Base-by-base conservation (phyloP, 2,888 invertebrate genomes). In the Steinernema carpocapsae region DNA sequence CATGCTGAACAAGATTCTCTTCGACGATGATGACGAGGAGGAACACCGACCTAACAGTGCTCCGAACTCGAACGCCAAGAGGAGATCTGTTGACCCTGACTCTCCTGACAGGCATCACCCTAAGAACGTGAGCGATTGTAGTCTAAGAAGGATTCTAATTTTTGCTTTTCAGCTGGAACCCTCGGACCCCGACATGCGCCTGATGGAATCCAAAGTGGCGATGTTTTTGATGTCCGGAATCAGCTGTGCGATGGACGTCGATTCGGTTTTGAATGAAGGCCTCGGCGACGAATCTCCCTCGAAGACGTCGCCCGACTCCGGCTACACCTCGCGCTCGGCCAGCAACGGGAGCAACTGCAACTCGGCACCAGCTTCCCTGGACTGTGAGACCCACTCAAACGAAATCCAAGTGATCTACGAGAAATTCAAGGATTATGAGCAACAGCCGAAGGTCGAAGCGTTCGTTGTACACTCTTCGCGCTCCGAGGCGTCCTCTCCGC, bases 331-430 rank as follows among this genome's bases (percentile, higher is more conserved):
- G 24, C 56, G 56, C 56, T 56, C 56, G 24, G 56, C 56, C 22
- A 56, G 56, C 56, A 56, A 56, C 56, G 56, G 56, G 6, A 26
- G 56, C 22, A n/a, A n/a, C n/a, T n/a, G n/a, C n/a, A 56, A 56
- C 56, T 10, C 56, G 3, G 56, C 56, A 3, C 56, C 56, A 22
- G 24, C 56, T 6, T 6, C 17, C 26, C 6, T 24, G 24, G 56
- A 56, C 2, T 56, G n/a, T 26, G 56, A 56, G 43, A 14, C 10
- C 7, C 7, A 12, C 26, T 56, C 56, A 3, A 26, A 56, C 12
- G 56, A 56, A 22, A 56, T 56, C 56, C 56, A 56, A 14, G 56
- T 56, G n/a, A 56, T 56, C 56, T 56, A 56, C 56, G 56, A 56
- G 56, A 56, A 56, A 19, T 56, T 56, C 56, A 56, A 56, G 56